Evolutionary conservation across 2,888 invertebrate species (phyloP), one percentile per base, ranked within the genome.

Genomic region (Harmothoe impar): DNA sequence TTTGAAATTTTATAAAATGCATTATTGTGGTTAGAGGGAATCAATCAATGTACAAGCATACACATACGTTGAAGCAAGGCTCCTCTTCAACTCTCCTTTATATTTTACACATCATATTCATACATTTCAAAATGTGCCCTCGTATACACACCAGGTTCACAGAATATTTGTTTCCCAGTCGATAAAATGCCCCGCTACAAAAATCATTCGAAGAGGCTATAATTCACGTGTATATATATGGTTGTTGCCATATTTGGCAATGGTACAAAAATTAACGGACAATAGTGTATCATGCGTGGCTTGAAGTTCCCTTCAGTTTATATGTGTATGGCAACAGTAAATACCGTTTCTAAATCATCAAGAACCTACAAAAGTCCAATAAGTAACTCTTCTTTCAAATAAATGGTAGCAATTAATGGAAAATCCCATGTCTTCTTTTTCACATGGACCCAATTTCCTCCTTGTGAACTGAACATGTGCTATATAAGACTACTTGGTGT

Each of bases 41-140:
- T 81, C 81, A 81, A 81, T 81, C 81, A 81, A 81, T 81, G 81
- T 81, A 81, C 81, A 81, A 81, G 81, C 81, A 81, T 33, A 81
- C 81, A 81, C 81, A n/a, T 43, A 81, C 81, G 0, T 81, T 43
- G 35, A 81, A 81, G 81, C 81, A 81, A 43, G 17, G 35, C 0
- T 7, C 33, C 23, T 43, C 43, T 81, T 43, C 20, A 5, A 81
- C 81, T 33, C 15, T 81, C 33, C 77, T 72, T 81, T 43, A 35
- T 81, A 81, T 81, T 43, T 81, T 81, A 81, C 81, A 81, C 81
- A 81, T 81, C 33, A 35, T 35, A 15, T 35, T 43, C 81, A 81
- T 81, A 35, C 33, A 81, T 33, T 33, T 33, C 43, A 81, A 81
- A 43, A 81, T 35, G 12, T 23, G 81, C 33, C 20, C 81, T 81